Base-by-base conservation (phyloP, 2,797 vertebrate species). In the Siniperca obscura region DNA sequence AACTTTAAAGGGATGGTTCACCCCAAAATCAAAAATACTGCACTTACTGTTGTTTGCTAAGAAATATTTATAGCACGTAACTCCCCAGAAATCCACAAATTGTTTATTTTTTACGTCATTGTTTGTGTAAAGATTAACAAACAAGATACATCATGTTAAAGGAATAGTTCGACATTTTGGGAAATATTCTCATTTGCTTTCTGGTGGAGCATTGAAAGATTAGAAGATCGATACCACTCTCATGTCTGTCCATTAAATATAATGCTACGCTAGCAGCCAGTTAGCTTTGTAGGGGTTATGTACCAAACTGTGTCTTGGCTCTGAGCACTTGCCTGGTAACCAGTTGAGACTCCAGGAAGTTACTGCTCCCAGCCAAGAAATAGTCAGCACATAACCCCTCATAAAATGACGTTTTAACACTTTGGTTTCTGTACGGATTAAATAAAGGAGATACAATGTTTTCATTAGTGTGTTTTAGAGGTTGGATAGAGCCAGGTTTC, bases 221-320 rank as follows among this genome's bases (percentile, higher is more conserved):
- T 21, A 46, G 22, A 62, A 55, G 11, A 42, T 42, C 12, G 40
- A 42, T 12, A 42, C 40, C 11, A 12, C 40, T 42, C 40, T 42
- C 40, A 42, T 42, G 11, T 42, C 40, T 42, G 40, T 40, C 7
- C 38, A 9, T 40, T 40, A 40, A 40, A 40, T 40, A 22, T 40
- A 9, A 22, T 0, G 52, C 3, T 70, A 19, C 19, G 10, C n/a
- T 22, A 59, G 7, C 21, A 0, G 14, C 19, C 0, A 1, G 27
- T 46, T 36, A 38, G 42, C 1, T 0, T 44, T 34, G 19, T 7
- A 27, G 11, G 11, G 71, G 59, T 62, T 60, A 50, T 16, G 30
- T 42, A 1, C 38, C 9, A 0, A 16, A 70, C 17, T 44, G n/a
- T 30, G 25, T 69, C 22, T 38, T 70, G 50, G 50, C 36, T 55